phyloP scores from a whole-genome alignment of 2,888 invertebrate species.

The Scaptodrosophila latifasciaeformis region DNA sequence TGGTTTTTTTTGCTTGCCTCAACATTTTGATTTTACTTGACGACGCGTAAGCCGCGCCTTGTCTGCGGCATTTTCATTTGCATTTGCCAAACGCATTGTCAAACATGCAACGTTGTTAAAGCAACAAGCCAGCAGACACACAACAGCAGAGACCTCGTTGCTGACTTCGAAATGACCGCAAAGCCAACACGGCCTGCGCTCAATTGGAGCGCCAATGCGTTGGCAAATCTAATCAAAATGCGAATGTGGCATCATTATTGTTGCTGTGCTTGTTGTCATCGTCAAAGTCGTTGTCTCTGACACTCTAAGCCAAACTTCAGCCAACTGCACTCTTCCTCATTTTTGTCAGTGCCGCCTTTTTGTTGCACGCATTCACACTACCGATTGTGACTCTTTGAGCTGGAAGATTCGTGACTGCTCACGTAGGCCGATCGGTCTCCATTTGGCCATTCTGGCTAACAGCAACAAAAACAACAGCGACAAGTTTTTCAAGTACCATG shows the following conservation, averaged over 20 bases:
- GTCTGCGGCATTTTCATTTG: slow-evolving; percentile 32
- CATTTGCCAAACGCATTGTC: slow-evolving; percentile 58
- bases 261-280: slow-evolving; percentile 27
- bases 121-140: slow-evolving; percentile 22
- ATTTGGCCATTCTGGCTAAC: slow-evolving; percentile 62
- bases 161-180: slow-evolving; percentile 14
- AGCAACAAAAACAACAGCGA: slow-evolving; percentile 31
- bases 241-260: slow-evolving; percentile 47
- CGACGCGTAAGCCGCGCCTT: slow-evolving; percentile 41
- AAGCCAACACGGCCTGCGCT: background rate
- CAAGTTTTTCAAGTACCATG: slow-evolving; percentile 63
- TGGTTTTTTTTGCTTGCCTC: slow-evolving; percentile 56
- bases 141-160: slow-evolving; percentile 19
- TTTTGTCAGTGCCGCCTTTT: slow-evolving; percentile 41
- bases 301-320: too few species aligned
- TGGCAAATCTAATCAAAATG: slow-evolving; percentile 64
- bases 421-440: slow-evolving; percentile 48
- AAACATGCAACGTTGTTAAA: slow-evolving; percentile 54
- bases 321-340: too few species aligned
- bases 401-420: slow-evolving; percentile 7
- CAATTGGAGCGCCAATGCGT: slow-evolving; percentile 60
- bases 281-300: slow-evolving; percentile 33
- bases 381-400: slow-evolving; percentile 16
- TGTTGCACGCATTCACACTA: slow-evolving; percentile 35
- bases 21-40: background rate